A percentile compares a stretch with the other conserved stretches of the same genome.
Evolutionary conservation across 1,140 invertebrate genomes (phyloP).

Genomic region (Drosophila tristis): DNA sequence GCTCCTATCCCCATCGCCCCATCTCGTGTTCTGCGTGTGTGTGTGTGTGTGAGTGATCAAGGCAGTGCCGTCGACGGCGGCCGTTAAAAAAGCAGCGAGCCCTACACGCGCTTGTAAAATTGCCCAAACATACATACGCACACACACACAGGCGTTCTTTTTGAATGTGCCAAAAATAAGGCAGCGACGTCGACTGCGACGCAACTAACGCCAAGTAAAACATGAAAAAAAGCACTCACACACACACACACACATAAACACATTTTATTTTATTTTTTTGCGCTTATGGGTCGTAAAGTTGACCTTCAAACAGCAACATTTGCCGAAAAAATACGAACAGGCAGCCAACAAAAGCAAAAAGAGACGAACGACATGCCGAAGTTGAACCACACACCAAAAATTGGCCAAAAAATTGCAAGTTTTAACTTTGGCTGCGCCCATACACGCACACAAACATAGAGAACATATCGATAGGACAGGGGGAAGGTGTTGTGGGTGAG

Average conservation of each 20-base stretch:
- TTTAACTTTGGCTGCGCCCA: constrained; percentile 80
- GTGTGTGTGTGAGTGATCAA: constrained; percentile 61
- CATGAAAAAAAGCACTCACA: neutral
- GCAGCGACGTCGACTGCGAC: constrained; percentile 54
- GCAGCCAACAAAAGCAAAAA: constrained; percentile 35
- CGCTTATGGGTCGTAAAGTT: constrained; percentile 84
- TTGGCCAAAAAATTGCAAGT: constrained; percentile 79
- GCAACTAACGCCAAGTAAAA: constrained; percentile 80
- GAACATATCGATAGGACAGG: neutral
- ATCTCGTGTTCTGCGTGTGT: constrained; percentile 4
- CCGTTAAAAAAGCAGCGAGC: constrained; percentile 77
- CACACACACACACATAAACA: constrained; percentile 12
- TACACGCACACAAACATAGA: constrained; percentile 48
- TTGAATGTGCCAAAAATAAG: constrained; percentile 78
- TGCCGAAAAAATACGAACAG: constrained; percentile 71
- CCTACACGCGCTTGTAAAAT: constrained; percentile 82
- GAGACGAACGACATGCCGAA: constrained; percentile 47
- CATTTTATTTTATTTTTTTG: constrained; percentile 33
- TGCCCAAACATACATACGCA: constrained; percentile 49
- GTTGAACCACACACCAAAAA: constrained; percentile 48
- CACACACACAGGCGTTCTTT: constrained; percentile 18
- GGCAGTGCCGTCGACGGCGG: constrained; percentile 62
- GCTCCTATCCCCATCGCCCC: too few species aligned
- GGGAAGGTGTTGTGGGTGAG: neutral
- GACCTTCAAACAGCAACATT: constrained; percentile 83